Conservation (phyloP, 2,113 vertebrate genomes). For the Xenus cinereus region DNA sequence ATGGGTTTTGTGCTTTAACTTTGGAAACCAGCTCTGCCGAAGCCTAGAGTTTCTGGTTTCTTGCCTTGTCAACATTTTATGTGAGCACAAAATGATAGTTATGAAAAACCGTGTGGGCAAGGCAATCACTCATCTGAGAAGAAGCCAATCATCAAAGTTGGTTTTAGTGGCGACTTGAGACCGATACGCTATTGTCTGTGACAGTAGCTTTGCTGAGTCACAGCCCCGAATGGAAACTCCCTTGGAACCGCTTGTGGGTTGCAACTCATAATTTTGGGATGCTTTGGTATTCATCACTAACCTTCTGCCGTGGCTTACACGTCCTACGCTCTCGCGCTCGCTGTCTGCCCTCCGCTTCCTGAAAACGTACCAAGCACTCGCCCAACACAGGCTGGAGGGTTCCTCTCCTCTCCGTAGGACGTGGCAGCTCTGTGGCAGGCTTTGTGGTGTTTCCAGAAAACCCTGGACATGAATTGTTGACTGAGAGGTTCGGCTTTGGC, state of each 20-base stretch:
- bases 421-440: background rate
- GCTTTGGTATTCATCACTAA: conserved; percentile 60
- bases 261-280: conserved; percentile 65
- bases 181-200: background rate
- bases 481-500: background rate
- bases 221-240: conserved; percentile 62
- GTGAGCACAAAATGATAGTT: conserved; percentile 8
- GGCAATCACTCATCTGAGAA: background rate
- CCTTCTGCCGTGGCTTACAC: conserved; percentile 9
- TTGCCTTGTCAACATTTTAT: background rate
- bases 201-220: conserved; percentile 52
- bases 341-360: background rate
- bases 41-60: background rate
- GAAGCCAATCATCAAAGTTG: background rate
- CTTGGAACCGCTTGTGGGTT: conserved; percentile 56
- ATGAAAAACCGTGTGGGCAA: background rate
- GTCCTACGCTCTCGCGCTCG: fast-evolving
- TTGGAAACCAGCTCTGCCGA: background rate
- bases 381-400: background rate
- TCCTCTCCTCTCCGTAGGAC: background rate
- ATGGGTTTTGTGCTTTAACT: background rate
- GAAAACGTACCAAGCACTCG: background rate
- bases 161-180: conserved; percentile 18
- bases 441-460: background rate
- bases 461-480: background rate